Base-by-base conservation (phyloP, 2,113 vertebrate species). In the Illadopsis cleaveri region DNA sequence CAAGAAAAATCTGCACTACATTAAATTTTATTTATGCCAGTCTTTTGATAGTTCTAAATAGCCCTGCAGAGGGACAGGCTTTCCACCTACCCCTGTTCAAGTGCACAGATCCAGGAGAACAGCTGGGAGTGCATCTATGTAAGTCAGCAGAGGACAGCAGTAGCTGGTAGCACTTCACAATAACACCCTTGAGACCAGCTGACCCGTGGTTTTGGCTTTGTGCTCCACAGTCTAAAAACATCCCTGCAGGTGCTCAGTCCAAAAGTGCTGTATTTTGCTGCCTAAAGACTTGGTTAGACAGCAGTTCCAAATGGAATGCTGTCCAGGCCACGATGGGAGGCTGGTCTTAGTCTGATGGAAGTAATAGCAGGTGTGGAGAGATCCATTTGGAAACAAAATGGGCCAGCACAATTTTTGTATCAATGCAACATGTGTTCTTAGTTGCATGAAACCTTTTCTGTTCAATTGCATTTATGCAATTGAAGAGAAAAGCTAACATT, bases 301-400 rank as follows among this genome's bases (percentile, higher is more conserved):
- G 44, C 44, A 66, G n/a, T 86, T 93, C 64, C 88, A 94, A 83
- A 33, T 24, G 47, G 60, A 92, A 68, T 71, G 54, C 37, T 89
- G 44, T 89, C 60, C 69, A 93, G 69, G 61, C 53, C 83, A 94
- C 15, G 68, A 73, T 68, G 71, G 54, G 35, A 90, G 17, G 44
- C 47, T 94, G 62, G 68, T 60, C 47, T 44, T 42, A 51, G 54
- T 42, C 69, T 58, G 48, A 38, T 71, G 60, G 68, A 92, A 92
- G 40, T 45, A 95, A 81, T 31, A 95, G 37, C 92, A 95, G 88
- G 82, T 95, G 85, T 86, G 79, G 81, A 93, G 79, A 90, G 47
- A 94, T 8, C 25, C 42, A 28, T 89, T 81, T 68, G 82, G 85
- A 82, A 92, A 75, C 10, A 73, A 64, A 89, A 88, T 30, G n/a